Percentiles rank a stretch among this genome's conserved stretches.
Conservation (phyloP, 2,888 invertebrate genomes). For the Dryocosmus kuriphilus region DNA sequence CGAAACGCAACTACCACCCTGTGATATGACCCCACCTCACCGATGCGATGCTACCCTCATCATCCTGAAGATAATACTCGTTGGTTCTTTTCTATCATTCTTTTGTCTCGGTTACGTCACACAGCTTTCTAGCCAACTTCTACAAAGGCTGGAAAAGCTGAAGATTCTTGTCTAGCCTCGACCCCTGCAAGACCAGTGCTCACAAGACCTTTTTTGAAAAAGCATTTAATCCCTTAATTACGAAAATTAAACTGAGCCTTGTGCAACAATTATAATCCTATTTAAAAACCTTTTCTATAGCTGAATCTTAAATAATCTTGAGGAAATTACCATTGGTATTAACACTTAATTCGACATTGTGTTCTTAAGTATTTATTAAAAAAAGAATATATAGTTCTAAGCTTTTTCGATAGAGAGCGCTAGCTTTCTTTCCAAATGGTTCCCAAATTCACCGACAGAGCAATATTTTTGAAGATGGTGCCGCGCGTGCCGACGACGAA, state of each 20-base stretch:
- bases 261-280: not conserved
- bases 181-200: constrained; percentile 42
- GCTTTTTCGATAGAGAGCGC: too few relatives aligned
- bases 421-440: too few relatives aligned
- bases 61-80: constrained; percentile 66
- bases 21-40: constrained; percentile 56
- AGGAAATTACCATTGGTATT: too few relatives aligned
- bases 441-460: too few relatives aligned
- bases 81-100: constrained; percentile 65
- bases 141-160: constrained; percentile 46
- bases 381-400: too few relatives aligned
- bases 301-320: too few relatives aligned
- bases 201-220: constrained; percentile 36
- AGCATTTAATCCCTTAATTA: constrained; percentile 56
- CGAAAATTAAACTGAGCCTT: constrained; percentile 48
- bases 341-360: too few relatives aligned
- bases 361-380: too few relatives aligned
- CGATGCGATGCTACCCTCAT: constrained; percentile 55
- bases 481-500: too few relatives aligned
- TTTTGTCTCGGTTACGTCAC: constrained; percentile 63
- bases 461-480: too few relatives aligned
- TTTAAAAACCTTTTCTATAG: not conserved
- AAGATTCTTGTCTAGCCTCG: constrained; percentile 46
- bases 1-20: constrained; percentile 35
- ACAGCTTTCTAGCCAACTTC: constrained; percentile 46